Percentiles rank a stretch among this genome's conserved stretches.
Conservation (phyloP, 2,888 invertebrate species). For the Leptopilina drosophilae region DNA sequence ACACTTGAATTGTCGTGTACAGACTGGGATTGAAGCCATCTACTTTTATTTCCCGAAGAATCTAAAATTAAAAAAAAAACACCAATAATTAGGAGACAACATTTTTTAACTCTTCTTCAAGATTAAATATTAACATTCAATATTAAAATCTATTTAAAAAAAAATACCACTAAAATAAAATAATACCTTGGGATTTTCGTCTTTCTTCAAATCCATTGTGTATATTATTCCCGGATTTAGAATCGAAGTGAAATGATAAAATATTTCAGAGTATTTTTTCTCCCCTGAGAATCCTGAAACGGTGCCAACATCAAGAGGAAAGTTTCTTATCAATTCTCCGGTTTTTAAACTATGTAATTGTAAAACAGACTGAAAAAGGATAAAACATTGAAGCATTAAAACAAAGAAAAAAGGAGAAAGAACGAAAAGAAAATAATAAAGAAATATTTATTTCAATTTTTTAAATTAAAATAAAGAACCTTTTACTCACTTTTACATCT, state of each 20-base stretch:
- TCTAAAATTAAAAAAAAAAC: slow-evolving; percentile 76
- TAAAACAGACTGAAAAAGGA: slow-evolving; percentile 83
- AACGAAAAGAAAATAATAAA: slow-evolving; percentile 36
- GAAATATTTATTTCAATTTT: neutral
- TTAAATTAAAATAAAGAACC: too few species aligned
- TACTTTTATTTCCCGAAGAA: slow-evolving; percentile 91
- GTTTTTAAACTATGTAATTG: slow-evolving; percentile 87
- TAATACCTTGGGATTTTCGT: slow-evolving; percentile 75
- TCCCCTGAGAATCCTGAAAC: slow-evolving; percentile 91
- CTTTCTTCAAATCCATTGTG: slow-evolving; percentile 87
- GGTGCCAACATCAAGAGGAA: slow-evolving; percentile 92
- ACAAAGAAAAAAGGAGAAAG: slow-evolving; percentile 38
- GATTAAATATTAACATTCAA: too few species aligned
- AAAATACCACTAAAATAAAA: slow-evolving; percentile 12
- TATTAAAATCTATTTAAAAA: neutral
- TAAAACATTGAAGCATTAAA: slow-evolving; percentile 2
- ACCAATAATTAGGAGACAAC: slow-evolving; percentile 20
- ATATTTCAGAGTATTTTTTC: slow-evolving; percentile 91
- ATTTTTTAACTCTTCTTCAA: neutral
- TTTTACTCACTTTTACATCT: slow-evolving; percentile 90
- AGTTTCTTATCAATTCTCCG: slow-evolving; percentile 85
- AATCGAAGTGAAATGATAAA: slow-evolving; percentile 96
- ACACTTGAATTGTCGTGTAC: slow-evolving; percentile 92
- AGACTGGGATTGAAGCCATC: slow-evolving; percentile 88
- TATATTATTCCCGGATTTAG: slow-evolving; percentile 93